Base-by-base conservation (phyloP, 2,888 invertebrate genomes). In the Nowickia ferox region DNA sequence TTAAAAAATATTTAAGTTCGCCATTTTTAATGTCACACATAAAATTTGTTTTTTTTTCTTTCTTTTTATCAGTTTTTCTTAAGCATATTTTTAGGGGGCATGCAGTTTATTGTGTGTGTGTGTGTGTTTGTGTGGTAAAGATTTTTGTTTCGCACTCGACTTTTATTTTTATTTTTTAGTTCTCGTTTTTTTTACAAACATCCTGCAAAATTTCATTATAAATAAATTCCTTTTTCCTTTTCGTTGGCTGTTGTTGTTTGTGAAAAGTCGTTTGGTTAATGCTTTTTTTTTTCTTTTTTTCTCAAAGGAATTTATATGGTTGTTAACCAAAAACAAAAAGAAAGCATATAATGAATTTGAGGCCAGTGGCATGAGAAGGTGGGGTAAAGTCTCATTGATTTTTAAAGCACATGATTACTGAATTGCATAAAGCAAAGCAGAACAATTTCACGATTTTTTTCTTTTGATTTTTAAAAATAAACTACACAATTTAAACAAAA, bases 1-100 rank as follows among this genome's bases (percentile, higher is more conserved):
- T 61, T 59, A 61, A 38, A 61, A 42, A 66, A 19, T 48, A 48
- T 46, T 66, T 48, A 46, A 66, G 22, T 30, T 66, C 15, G 30
- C 13, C 15, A 66, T 30, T 30, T 30, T 30, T 30, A 30, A 66
- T n/a, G 10, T 30, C 9, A 30, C 48, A 22, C 38, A 51, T 9
- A 66, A 46, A 66, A 30, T 22, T 5, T 2, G 22, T 15, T 10
- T 65, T 46, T 5, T 15, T 44, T 19, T 63, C 44, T 65, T 22
- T 8, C n/a, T 66, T 30, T 66, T 19, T 15, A n/a, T 9, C 1
- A 30, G 8, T 15, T 65, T 30, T n/a, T 55, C 55, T 69, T 17
- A 42, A 55, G 53, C 69, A 55, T 55, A 69, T 42, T 55, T 69
- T 55, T n/a, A 9, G 22, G 69, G 69, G 10, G 13, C 2, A 38